These are phyloP conservation scores for Mesoclemmys tuberculata DNA, from an alignment of 2,113 vertebrate genomes.

Conservation along the genomic window DNA sequence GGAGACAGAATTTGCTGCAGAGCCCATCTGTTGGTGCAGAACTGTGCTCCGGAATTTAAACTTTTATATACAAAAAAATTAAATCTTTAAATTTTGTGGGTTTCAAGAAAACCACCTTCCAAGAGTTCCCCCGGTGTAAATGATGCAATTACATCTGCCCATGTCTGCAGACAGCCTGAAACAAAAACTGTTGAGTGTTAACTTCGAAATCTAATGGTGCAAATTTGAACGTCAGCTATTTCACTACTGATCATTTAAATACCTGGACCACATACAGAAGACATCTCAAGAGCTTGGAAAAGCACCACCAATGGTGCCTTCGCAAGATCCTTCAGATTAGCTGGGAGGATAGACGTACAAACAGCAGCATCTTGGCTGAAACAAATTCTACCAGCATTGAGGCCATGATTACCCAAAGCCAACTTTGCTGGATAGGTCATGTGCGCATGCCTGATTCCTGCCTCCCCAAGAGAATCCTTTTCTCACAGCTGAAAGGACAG, in stretches of 20 bases:
- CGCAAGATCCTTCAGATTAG: too few species aligned
- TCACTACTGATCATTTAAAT: neutral
- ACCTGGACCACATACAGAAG: neutral
- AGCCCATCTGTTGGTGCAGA: neutral
- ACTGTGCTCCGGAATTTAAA: neutral
- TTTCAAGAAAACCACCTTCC: neutral
- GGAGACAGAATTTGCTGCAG: neutral
- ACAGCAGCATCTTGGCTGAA: too few species aligned
- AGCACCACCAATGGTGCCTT: too few species aligned
- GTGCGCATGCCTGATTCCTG: too few species aligned
- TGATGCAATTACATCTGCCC: neutral
- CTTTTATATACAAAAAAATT: neutral
- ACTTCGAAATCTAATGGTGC: neutral
- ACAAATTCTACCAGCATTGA: too few species aligned
- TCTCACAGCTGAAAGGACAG: too few species aligned
- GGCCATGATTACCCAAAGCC: too few species aligned
- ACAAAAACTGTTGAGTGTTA: neutral
- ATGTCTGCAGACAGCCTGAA: conserved; percentile 24
- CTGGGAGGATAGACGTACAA: too few species aligned
- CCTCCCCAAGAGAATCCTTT: too few species aligned
- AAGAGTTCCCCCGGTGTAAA: neutral
- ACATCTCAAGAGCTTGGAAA: too few species aligned
- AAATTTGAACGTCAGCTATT: neutral
- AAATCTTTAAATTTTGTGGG: neutral
- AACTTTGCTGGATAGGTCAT: too few species aligned